Evolutionary conservation across 1,140 invertebrate species (phyloP).

Genomic region (Neotoxoptera formosana): DNA sequence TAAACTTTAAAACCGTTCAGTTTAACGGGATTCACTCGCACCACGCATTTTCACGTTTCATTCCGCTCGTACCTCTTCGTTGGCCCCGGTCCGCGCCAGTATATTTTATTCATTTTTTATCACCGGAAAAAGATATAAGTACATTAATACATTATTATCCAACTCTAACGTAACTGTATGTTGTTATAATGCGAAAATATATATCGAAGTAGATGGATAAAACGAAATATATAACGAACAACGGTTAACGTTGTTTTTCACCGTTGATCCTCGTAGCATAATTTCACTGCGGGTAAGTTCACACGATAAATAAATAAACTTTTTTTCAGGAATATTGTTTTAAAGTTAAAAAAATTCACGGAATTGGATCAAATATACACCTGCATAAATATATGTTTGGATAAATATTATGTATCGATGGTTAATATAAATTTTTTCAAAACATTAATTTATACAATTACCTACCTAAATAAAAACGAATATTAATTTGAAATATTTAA

Average conservation of each 20-base stretch:
- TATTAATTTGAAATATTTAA: not conserved
- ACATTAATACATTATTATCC: not conserved
- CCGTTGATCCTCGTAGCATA: not conserved
- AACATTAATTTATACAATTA: not conserved
- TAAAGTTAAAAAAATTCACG: too few relatives aligned
- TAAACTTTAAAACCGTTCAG: slow-evolving; percentile 55
- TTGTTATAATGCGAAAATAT: not conserved
- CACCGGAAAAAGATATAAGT: not conserved
- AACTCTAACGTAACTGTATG: not conserved
- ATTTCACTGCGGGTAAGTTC: not conserved
- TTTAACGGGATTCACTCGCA: slow-evolving; percentile 47
- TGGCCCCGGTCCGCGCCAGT: not conserved
- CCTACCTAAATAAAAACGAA: not conserved
- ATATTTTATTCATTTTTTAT: not conserved
- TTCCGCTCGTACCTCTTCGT: not conserved
- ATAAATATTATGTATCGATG: not conserved
- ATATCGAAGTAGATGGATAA: not conserved
- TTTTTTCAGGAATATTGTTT: not conserved
- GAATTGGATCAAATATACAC: too few relatives aligned
- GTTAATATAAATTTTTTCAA: not conserved
- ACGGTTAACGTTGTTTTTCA: not conserved
- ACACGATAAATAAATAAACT: not conserved
- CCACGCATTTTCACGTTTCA: slow-evolving; percentile 6
- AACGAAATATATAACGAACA: not conserved
- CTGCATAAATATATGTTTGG: not conserved